Conservation (phyloP, 2,113 vertebrate genomes). For the Dromiciops gliroides region DNA sequence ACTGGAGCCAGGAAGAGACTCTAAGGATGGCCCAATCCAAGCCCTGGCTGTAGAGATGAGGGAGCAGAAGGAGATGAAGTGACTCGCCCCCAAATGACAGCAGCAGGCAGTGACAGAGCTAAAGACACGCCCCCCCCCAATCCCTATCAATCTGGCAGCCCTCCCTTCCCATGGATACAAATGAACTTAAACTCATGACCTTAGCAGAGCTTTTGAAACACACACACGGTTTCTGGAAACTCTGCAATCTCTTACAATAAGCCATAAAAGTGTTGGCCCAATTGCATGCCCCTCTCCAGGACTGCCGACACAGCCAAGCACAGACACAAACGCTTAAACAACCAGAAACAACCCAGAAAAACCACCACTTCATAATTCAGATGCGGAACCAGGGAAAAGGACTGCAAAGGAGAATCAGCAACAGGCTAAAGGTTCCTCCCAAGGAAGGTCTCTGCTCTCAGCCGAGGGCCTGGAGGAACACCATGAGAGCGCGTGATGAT, state of each 20-base stretch:
- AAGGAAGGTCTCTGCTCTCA: background rate
- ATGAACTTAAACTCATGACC: background rate
- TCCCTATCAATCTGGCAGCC: background rate
- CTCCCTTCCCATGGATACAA: background rate
- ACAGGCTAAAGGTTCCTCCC: background rate
- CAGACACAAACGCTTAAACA: background rate
- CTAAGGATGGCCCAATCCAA: background rate
- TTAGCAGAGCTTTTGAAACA: background rate
- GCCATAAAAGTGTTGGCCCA: background rate
- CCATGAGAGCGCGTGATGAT: too few relatives aligned
- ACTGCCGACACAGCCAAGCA: background rate
- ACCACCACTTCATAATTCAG: constrained; percentile 30
- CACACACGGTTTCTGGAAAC: background rate
- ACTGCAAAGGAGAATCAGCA: background rate
- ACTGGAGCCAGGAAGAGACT: background rate
- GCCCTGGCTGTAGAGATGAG: background rate
- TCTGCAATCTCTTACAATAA: background rate
- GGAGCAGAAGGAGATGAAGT: background rate
- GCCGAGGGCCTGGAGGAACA: background rate
- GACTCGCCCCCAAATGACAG: background rate
- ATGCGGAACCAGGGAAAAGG: background rate
- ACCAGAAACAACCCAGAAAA: background rate
- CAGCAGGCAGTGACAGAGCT: background rate
- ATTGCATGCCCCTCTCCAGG: background rate
- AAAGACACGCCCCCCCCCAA: too few relatives aligned